phyloP scores from a whole-genome alignment of 2,113 vertebrate species.

The Calonectris borealis region DNA sequence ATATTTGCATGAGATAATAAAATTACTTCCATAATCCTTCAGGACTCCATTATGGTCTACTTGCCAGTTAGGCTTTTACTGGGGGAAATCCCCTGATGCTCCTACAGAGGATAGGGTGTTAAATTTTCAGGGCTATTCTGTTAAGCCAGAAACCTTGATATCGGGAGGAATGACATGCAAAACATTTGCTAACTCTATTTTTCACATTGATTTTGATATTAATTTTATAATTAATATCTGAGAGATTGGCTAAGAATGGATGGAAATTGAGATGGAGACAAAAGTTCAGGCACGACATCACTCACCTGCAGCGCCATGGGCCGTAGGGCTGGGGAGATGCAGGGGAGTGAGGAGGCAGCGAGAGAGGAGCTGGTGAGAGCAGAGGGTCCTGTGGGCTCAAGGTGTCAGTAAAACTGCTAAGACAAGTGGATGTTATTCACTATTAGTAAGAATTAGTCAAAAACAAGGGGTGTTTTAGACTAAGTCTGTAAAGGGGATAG shows the following conservation, averaged over 20 bases:
- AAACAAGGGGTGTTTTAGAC: fast-evolving
- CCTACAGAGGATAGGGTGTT: neutral
- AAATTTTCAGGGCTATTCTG: neutral
- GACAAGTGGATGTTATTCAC: fast-evolving
- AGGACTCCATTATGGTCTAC: neutral
- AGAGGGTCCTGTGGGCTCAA: neutral
- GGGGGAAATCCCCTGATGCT: neutral
- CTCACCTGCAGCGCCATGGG: neutral
- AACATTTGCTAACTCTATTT: neutral
- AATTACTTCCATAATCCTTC: neutral
- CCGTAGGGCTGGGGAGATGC: neutral
- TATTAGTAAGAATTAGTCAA: neutral
- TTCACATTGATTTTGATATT: neutral
- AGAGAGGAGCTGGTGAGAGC: neutral
- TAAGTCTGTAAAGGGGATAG: neutral
- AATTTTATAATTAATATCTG: neutral
- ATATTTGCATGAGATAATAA: neutral
- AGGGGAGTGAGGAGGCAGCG: fast-evolving
- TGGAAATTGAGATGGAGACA: neutral
- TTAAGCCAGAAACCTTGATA: neutral
- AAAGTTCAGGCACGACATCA: fast-evolving
- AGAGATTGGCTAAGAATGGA: neutral
- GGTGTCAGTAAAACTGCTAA: neutral
- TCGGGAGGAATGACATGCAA: neutral
- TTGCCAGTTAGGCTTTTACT: neutral